Evolutionary conservation across 2,797 vertebrate species (phyloP), one percentile per base, ranked within the genome.

Genomic region (Amphiprion clarkii): DNA sequence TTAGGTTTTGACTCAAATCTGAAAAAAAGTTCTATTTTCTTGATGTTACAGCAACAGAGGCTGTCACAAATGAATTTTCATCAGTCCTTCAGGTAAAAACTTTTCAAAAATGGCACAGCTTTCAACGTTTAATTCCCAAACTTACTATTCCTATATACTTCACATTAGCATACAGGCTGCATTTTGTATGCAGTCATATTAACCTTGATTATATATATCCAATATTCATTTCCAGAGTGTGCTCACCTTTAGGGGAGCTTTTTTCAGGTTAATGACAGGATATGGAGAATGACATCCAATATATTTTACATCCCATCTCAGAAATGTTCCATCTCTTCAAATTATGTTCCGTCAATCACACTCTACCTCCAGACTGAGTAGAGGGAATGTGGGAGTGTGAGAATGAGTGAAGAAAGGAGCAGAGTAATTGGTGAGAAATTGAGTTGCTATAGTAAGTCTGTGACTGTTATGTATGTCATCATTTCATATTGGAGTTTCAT

Each of bases 351-450:
- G 73, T 78, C 56, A 76, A 53, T 81, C 60, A 59, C 56, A 53
- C 27, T 70, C 25, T 29, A 67, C 62, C 71, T 71, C 49, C 5
- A 54, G 36, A 54, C 13, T 10, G 58, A 44, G 3, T 10, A 29
- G 52, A 5, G 17, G 36, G 68, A 44, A 14, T 16, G 55, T 57
- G 60, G 31, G 61, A 76, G 36, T 31, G 46, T 42, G 67, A 68
- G 21, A 73, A 19, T 19, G 27, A 57, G 17, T 7, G 56, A 59
- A 33, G n/a, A 40, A 62, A 48, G 49, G 19, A 49, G 51, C 29
- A 27, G 21, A 57, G n/a, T 56, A 77, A 79, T 53, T 54, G 70
- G 58, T 69, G 48, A 78, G 66, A 80, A 65, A 83, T 12, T 51
- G 51, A 61, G 25, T 67, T 21, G 63, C 55, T 58, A 42, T 68